phyloP scores from a whole-genome alignment of 2,113 vertebrate genomes.

The Solea senegalensis region DNA sequence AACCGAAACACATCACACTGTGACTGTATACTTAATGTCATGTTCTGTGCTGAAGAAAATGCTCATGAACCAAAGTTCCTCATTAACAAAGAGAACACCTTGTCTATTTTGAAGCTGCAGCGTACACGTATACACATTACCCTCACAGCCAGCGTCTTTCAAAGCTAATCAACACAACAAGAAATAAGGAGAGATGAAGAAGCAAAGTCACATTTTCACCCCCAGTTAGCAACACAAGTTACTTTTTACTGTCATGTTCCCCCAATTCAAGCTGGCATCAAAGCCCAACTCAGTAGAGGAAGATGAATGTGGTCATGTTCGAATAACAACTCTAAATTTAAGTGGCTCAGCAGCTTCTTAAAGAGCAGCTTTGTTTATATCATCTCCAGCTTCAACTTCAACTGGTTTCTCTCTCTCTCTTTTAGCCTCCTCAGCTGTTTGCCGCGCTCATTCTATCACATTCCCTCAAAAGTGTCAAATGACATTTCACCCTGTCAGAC shows the following conservation, averaged over 20 bases:
- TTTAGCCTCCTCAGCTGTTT: constrained; percentile 21
- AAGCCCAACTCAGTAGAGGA: constrained; percentile 27
- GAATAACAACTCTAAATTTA: constrained; percentile 41
- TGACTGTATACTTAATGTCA: constrained; percentile 15
- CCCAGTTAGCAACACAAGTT: constrained; percentile 6
- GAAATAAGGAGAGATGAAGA: constrained; percentile 42
- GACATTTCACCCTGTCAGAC: constrained; percentile 29
- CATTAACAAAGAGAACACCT: constrained; percentile 59
- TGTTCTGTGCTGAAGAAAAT: constrained; percentile 34
- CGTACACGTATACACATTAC: constrained; percentile 23
- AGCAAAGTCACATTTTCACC: constrained; percentile 28
- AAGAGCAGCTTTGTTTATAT: constrained; percentile 43
- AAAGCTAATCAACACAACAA: constrained; percentile 35
- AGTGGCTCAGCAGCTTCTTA: constrained; percentile 24
- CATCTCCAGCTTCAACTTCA: not conserved
- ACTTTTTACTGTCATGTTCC: constrained; percentile 25
- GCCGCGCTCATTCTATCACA: constrained; percentile 57
- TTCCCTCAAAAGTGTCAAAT: constrained; percentile 35
- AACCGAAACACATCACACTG: constrained; percentile 8
- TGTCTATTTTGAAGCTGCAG: constrained; percentile 49
- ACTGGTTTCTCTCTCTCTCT: not conserved
- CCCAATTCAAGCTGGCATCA: constrained; percentile 45
- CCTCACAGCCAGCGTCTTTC: constrained; percentile 43
- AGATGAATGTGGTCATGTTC: constrained; percentile 22
- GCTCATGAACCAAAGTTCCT: constrained; percentile 48